Base-by-base conservation (phyloP, 2,888 invertebrate species). In the Apodemia hepburni region DNA sequence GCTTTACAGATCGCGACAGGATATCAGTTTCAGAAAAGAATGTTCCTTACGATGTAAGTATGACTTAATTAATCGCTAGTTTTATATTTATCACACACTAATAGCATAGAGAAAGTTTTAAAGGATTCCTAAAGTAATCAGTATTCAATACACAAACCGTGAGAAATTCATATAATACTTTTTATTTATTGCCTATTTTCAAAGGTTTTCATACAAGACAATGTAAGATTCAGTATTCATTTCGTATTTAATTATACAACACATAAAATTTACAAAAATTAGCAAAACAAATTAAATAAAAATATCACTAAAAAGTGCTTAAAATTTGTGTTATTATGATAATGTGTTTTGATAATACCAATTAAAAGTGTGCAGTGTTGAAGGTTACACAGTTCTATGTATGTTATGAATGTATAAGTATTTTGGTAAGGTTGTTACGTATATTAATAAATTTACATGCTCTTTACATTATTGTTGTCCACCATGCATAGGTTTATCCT, bases 1-100 rank as follows among this genome's bases (percentile, higher is more conserved):
- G 76, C 68, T 65, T 92, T 92, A 65, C 92, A 93, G 92, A 92
- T 92, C 87, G 92, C 75, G 94, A 93, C 82, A 93, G 92, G 79
- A 87, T 84, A 68, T 93, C 93, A 57, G 92, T 92, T 70, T 92
- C 92, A 65, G 94, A 93, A 78, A 93, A 93, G 89, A 91, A 92
- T 87, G 92, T 86, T 73, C 92, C 92, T 65, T 92, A 93, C 83
- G 93, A 94, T 78, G 94, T 94, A 83, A 94, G 94, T 94, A 82
- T 68, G 17, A 71, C 62, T 64, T 69, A 70, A 74, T 60, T 71
- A 66, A 66, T 67, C 65, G 74, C 69, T 71, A 72, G 69, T 64
- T 66, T 66, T 69, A 72, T 73, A 75, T 73, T 78, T 77, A 81
- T 82, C 79, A 76, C 81, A 77, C 67, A 67, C 69, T 66, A 65